phyloP scores from a whole-genome alignment of 2,888 invertebrate species.

The Rhagonycha fulva region DNA sequence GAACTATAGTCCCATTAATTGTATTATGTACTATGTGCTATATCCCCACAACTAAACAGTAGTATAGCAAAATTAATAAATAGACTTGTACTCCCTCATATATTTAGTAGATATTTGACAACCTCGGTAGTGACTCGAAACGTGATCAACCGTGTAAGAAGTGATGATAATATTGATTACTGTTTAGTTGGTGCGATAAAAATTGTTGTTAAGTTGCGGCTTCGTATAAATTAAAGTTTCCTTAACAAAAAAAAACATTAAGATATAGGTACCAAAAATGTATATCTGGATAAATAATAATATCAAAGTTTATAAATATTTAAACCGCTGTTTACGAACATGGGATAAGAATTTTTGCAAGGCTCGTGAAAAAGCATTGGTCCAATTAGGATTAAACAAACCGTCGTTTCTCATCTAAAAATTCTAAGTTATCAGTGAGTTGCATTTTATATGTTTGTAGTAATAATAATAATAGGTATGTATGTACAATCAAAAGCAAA shows the following conservation, averaged over 20 bases:
- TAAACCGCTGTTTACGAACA: not conserved
- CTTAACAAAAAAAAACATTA: no score
- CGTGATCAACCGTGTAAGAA: constrained; percentile 23
- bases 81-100: constrained; percentile 37
- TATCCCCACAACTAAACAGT: constrained; percentile 26
- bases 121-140: constrained; percentile 36
- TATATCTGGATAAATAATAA: no score
- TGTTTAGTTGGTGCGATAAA: not conserved
- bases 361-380: not conserved
- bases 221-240: not conserved
- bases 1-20: constrained; percentile 25
- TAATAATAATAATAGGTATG: not conserved
- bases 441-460: not conserved
- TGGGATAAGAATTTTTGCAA: not conserved
- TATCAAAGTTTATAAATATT: no score
- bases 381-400: not conserved
- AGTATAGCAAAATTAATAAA: constrained; percentile 40
- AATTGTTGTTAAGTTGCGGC: not conserved
- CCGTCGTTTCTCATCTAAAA: not conserved
- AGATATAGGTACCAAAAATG: no score
- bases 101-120: constrained; percentile 31
- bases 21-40: constrained; percentile 11
- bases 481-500: no score
- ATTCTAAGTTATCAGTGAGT: not conserved
- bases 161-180: not conserved